Evolutionary conservation across 2,888 invertebrate genomes (phyloP).

Genomic region (Sisyra terminalis): DNA sequence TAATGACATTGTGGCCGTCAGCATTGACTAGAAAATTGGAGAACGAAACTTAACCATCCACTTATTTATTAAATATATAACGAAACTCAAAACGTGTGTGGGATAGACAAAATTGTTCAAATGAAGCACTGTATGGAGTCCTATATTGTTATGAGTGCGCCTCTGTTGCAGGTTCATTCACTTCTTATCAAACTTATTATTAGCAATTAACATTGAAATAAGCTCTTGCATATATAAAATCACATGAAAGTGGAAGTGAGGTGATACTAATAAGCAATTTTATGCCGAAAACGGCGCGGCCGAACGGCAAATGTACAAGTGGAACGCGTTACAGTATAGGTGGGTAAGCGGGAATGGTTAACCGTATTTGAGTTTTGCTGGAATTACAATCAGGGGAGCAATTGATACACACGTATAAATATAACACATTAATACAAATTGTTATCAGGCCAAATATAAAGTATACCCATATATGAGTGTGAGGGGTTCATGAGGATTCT

Average conservation of each 20-base stretch:
- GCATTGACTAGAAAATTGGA: no score
- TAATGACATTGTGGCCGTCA: no score
- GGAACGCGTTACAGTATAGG: constrained; percentile 6
- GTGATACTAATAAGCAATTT: constrained; percentile 14
- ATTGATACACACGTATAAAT: constrained; percentile 26
- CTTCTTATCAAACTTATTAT: constrained; percentile 12
- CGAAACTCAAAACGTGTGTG: no score
- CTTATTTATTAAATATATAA: no score
- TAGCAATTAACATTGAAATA: constrained; percentile 15
- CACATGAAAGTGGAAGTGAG: constrained; percentile 13
- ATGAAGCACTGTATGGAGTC: no score
- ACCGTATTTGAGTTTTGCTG: constrained; percentile 16
- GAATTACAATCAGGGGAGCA: constrained; percentile 20
- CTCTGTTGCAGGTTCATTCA: no score
- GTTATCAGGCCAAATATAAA: constrained; percentile 12
- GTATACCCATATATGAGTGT: no score
- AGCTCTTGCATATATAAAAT: constrained; percentile 14
- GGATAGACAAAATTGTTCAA: no score
- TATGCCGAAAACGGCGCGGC: constrained; percentile 11
- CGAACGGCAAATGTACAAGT: constrained; percentile 3
- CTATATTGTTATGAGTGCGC: no score
- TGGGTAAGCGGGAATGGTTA: constrained; percentile 10
- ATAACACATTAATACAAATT: constrained; percentile 25
- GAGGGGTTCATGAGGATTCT: no score
- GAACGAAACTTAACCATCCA: no score